These are phyloP conservation scores for Catharus ustulatus DNA, from an alignment of 2,797 vertebrate species.

Conservation along the genomic window DNA sequence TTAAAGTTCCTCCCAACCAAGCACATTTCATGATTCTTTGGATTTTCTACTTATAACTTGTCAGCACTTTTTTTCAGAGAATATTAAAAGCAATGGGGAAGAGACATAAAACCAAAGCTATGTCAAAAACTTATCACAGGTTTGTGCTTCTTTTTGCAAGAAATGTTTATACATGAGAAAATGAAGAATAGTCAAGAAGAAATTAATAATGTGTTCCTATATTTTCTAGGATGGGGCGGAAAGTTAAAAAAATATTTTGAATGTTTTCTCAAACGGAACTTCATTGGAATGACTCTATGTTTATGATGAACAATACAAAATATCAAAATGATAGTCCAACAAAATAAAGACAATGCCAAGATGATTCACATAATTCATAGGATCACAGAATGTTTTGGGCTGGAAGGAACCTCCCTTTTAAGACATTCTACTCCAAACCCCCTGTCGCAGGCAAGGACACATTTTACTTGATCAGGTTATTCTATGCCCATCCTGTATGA, in stretches of 20 bases:
- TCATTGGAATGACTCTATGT: not conserved
- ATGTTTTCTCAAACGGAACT: not conserved
- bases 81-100: not conserved
- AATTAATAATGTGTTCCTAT: not conserved
- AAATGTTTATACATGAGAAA: not conserved
- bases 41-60: not conserved
- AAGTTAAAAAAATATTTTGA: not conserved
- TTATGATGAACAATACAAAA: not conserved
- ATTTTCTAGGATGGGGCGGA: not conserved
- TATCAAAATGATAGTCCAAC: not conserved
- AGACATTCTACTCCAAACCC: not conserved
- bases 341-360: not conserved
- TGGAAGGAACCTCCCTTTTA: not conserved
- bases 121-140: not conserved
- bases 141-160: not conserved
- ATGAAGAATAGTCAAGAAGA: not conserved
- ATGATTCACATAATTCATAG: not conserved
- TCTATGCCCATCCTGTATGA: not conserved
- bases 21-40: not conserved
- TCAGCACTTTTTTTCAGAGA: not conserved
- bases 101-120: not conserved
- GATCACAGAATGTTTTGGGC: not conserved
- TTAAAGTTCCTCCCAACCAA: not conserved
- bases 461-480: not conserved
- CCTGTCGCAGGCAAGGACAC: rapidly evolving